Evolutionary conservation across 2,113 vertebrate species (phyloP), one percentile per base, ranked within the genome.

Genomic region (Paracanthobrama guichenoti): DNA sequence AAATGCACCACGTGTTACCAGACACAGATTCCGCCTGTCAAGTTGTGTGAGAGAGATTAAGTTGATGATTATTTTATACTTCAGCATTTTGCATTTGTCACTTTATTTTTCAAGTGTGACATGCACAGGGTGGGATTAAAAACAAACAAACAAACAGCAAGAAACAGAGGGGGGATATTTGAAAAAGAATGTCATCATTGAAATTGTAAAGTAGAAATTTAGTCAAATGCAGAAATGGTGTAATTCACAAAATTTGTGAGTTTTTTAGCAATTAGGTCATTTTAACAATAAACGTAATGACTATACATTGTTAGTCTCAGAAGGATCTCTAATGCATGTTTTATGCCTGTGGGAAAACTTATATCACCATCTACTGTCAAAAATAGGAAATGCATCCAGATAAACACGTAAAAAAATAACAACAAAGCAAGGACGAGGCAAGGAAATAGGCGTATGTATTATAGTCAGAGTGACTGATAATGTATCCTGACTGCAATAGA

Each of bases 1-100:
- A 89, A 90, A 96, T 7, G 95, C 94, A 82, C 95, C 96, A 94
- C 97, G 96, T 82, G 97, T 98, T 90, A 98, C 96, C 87, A 96
- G 90, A 90, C 97, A 99, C 55, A 92, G 90, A 89, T 99, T 99
- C 84, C 88, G 72, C 89, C 85, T 90, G 62, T 26, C 81, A 20
- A 9, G 9, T 39, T 24, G 79, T 87, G 71, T 75, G 85, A 86
- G 39, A 89, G 73, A 59, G 53, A 42, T n/a, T 6, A 60, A 6
- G n/a, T 57, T n/a, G 62, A 35, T 22, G 4, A 22, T 72, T 20
- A 72, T n/a, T 22, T 31, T 20, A 74, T 8, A 87, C 28, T 1
- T 18, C 12, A 57, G 9, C 48, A 20, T 75, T 50, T 74, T 14
- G 69, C 44, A 39, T 87, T 85, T 67, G 64, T 86, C 14, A 31